phyloP scores from a whole-genome alignment of 2,113 vertebrate species.

The Pluvialis apricaria region DNA sequence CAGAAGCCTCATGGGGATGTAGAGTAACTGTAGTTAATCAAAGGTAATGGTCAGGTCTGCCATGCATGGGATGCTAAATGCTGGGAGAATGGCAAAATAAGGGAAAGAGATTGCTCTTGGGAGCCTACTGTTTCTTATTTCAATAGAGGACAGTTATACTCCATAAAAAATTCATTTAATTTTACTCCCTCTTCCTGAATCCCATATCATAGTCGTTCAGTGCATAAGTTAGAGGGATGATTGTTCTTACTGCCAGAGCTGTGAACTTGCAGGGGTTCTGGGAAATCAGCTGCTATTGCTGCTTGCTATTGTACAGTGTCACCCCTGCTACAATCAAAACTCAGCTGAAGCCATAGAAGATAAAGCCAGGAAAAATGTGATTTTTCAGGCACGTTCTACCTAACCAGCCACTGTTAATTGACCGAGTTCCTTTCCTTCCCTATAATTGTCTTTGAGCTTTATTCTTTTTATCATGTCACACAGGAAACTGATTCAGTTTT shows the following conservation, averaged over 20 bases:
- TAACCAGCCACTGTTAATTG: neutral
- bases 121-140: slow-evolving; percentile 14
- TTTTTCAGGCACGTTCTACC: neutral
- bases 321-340: neutral
- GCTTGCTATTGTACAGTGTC: neutral
- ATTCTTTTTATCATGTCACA: slow-evolving; percentile 6
- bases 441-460: neutral
- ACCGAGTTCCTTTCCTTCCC: neutral
- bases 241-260: neutral
- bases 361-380: neutral
- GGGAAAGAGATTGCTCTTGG: neutral
- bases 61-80: neutral
- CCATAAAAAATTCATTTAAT: slow-evolving; percentile 3
- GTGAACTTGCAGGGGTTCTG: neutral
- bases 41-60: neutral
- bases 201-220: neutral
- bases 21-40: slow-evolving; percentile 9
- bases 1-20: neutral
- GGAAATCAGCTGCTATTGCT: slow-evolving; percentile 2
- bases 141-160: neutral
- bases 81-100: neutral
- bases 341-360: neutral
- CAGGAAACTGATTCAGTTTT: neutral
- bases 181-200: neutral
- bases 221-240: neutral